These are phyloP conservation scores for Perodicticus potto DNA, from an alignment of 2,797 vertebrate species.

Conservation along the genomic window DNA sequence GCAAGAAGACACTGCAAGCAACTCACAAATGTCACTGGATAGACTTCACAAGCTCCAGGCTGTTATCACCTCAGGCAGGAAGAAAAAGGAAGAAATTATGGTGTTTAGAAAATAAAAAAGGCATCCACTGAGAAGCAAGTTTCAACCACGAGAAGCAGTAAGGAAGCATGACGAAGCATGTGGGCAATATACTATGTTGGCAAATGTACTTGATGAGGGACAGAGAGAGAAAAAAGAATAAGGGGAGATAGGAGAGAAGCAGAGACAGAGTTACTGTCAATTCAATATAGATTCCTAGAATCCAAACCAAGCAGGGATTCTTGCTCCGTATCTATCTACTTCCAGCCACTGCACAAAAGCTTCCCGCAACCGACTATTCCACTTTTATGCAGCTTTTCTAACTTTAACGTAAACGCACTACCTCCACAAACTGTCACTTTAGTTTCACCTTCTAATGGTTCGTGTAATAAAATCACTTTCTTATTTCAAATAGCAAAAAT, in stretches of 20 bases:
- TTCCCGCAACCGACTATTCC: neutral
- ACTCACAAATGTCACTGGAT: neutral
- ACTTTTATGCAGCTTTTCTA: neutral
- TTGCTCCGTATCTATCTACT: neutral
- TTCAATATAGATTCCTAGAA: neutral
- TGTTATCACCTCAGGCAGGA: neutral
- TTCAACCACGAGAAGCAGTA: neutral
- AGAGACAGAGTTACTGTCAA: rapidly evolving
- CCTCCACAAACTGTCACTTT: neutral
- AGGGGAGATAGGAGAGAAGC: neutral
- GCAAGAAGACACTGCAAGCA: neutral
- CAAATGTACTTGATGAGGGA: neutral
- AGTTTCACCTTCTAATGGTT: neutral
- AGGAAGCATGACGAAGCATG: neutral
- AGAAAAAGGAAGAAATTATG: neutral
- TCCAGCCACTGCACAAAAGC: neutral
- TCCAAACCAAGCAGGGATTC: neutral
- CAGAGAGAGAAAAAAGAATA: rapidly evolving
- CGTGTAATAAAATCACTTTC: neutral
- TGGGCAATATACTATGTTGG: neutral
- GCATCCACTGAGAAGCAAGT: neutral
- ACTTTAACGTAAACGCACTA: neutral
- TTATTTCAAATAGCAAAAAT: conserved; percentile 5
- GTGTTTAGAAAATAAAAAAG: neutral
- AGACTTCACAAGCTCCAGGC: neutral